Percentiles rank a stretch among this genome's conserved stretches.
Conservation (phyloP, 2,797 vertebrate species). For the Mormyrops boulengeri region DNA sequence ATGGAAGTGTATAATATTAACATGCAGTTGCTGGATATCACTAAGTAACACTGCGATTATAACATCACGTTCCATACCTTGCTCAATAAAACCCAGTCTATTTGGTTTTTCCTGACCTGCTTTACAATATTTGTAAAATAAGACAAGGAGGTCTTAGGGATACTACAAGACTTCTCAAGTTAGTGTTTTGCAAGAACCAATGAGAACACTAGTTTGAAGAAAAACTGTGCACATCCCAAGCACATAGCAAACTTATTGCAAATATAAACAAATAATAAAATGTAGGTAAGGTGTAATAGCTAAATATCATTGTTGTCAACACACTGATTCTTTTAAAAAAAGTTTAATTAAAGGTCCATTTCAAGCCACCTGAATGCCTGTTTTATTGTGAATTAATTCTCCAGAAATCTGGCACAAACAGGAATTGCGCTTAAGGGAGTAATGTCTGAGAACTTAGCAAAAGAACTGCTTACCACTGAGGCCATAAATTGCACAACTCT, state of each 20-base stretch:
- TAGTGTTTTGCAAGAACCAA: not conserved
- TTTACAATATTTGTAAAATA: not conserved
- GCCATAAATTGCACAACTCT: conserved; percentile 19
- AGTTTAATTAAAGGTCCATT: not conserved
- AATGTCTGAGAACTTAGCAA: conserved; percentile 9
- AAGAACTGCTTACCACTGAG: conserved; percentile 8
- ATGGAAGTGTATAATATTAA: not conserved
- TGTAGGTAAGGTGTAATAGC: not conserved
- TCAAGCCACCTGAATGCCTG: not conserved
- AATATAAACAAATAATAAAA: not conserved
- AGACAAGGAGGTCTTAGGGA: not conserved
- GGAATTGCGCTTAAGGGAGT: conserved; percentile 15
- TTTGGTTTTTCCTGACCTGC: not conserved
- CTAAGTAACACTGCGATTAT: not conserved
- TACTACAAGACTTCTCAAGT: not conserved
- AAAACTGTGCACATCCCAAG: not conserved
- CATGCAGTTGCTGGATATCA: not conserved
- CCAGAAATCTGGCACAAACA: conserved; percentile 16
- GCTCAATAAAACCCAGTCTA: not conserved
- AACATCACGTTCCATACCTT: not conserved
- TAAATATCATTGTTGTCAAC: conserved; percentile 17
- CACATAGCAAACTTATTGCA: not conserved
- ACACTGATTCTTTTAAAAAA: not conserved
- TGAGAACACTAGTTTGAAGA: not conserved
- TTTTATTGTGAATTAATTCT: conserved; percentile 1